Evolutionary conservation across 2,797 vertebrate genomes (phyloP).

Genomic region (Xerus rutilus): DNA sequence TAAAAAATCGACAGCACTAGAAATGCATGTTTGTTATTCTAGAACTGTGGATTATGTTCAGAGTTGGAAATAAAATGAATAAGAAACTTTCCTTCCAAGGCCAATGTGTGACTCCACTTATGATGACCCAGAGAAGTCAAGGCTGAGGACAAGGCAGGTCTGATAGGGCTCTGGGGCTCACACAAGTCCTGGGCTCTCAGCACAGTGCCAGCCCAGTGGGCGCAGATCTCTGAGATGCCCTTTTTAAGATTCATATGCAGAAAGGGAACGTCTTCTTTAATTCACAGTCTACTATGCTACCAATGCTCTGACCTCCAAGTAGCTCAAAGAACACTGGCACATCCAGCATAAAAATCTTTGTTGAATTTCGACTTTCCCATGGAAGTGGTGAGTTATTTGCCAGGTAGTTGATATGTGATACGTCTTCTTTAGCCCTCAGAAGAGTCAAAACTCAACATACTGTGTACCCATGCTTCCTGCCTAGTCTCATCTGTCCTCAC

Average conservation of each 20-base stretch:
- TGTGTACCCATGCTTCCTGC: not conserved
- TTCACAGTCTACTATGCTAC: not conserved
- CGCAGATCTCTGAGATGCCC: fast-evolving
- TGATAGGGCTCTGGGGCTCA: not conserved
- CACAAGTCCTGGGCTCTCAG: not conserved
- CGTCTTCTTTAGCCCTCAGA: not conserved
- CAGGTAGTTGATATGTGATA: not conserved
- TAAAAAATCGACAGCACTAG: not conserved
- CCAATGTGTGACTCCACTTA: not conserved
- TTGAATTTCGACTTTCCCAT: not conserved
- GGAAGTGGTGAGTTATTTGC: not conserved
- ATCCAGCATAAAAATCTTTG: not conserved
- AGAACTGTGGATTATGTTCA: not conserved
- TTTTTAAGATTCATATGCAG: not conserved
- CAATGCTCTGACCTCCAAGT: not conserved
- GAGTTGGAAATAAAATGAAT: not conserved
- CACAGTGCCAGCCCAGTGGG: fast-evolving
- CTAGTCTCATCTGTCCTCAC: too few species aligned
- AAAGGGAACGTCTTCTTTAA: not conserved
- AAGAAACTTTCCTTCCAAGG: not conserved
- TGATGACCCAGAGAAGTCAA: not conserved
- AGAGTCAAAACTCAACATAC: not conserved
- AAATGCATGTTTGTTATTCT: not conserved
- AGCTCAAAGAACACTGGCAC: not conserved
- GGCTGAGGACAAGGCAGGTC: fast-evolving